phyloP scores from a whole-genome alignment of 2,888 invertebrate species.

The Trichogramma evanescens region DNA sequence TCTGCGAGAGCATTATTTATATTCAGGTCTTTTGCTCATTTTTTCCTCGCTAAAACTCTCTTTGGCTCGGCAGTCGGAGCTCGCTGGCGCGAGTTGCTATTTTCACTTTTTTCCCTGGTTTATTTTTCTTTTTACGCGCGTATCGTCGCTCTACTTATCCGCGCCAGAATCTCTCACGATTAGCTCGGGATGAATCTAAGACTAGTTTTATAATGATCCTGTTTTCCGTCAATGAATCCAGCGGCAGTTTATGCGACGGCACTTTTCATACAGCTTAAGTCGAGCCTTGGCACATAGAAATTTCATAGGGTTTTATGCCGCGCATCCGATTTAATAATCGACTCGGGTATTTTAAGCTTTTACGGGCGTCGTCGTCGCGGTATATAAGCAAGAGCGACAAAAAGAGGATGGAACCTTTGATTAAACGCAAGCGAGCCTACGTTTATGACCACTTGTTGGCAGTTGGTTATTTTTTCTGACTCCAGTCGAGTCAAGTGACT shows the following conservation, averaged over 20 bases:
- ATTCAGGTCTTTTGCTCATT: not conserved
- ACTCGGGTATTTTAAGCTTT: no score
- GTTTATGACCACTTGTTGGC: no score
- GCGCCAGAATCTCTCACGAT: not conserved
- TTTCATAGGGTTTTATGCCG: not conserved
- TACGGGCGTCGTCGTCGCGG: no score
- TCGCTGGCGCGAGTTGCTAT: not conserved
- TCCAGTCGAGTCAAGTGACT: no score
- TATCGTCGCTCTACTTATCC: not conserved
- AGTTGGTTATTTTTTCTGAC: no score
- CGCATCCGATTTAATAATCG: no score
- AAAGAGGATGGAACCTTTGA: no score
- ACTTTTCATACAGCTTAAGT: no score
- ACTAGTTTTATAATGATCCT: slow-evolving; percentile 32
- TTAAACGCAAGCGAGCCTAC: no score
- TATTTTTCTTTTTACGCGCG: slow-evolving; percentile 11
- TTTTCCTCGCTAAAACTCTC: slow-evolving; percentile 14
- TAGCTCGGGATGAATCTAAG: slow-evolving; percentile 30
- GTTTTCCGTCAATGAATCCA: slow-evolving; percentile 15
- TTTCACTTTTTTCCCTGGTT: slow-evolving; percentile 19
- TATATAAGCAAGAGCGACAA: no score
- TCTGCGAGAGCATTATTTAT: not conserved
- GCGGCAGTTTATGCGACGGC: no score
- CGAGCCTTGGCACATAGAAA: slow-evolving; percentile 8
- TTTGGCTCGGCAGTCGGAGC: not conserved